Percentiles rank a stretch among this genome's conserved stretches.
phyloP scores from a whole-genome alignment of 2,113 vertebrate species.

The Erythrocercus mccallii region DNA sequence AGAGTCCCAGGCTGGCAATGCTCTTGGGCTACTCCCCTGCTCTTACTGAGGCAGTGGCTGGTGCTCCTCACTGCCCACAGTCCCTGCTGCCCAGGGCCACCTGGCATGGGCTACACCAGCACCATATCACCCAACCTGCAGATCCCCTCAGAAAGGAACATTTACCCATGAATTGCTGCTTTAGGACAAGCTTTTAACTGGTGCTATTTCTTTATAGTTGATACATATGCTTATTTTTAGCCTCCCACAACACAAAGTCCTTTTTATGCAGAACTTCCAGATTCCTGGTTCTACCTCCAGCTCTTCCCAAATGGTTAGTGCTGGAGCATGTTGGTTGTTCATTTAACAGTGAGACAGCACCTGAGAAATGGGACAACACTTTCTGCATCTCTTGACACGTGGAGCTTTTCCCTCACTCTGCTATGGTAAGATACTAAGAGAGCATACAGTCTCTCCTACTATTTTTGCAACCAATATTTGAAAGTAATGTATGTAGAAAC shows the following conservation, averaged over 20 bases:
- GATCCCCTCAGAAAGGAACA: neutral
- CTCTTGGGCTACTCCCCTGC: accelerated
- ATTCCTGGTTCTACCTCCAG: neutral
- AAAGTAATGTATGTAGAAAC: neutral
- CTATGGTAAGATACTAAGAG: neutral
- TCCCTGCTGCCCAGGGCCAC: neutral
- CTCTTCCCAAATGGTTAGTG: neutral
- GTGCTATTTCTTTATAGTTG: neutral
- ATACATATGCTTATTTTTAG: neutral
- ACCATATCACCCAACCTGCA: neutral
- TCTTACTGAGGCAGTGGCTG: accelerated
- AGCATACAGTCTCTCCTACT: neutral
- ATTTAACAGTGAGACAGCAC: neutral
- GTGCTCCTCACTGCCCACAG: neutral
- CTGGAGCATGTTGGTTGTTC: neutral
- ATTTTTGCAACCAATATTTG: neutral
- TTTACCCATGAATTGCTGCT: neutral
- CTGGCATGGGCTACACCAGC: accelerated
- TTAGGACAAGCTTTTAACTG: neutral
- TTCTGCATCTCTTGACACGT: neutral
- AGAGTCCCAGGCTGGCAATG: neutral
- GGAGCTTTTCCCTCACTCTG: neutral
- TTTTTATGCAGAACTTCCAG: neutral
- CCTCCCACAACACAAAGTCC: neutral
- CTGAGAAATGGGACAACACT: neutral